A percentile compares a stretch with the other conserved stretches of the same genome.
These are phyloP conservation scores for Phenacoccus solenopsis DNA, from an alignment of 1,140 invertebrate species.

Conservation along the genomic window DNA sequence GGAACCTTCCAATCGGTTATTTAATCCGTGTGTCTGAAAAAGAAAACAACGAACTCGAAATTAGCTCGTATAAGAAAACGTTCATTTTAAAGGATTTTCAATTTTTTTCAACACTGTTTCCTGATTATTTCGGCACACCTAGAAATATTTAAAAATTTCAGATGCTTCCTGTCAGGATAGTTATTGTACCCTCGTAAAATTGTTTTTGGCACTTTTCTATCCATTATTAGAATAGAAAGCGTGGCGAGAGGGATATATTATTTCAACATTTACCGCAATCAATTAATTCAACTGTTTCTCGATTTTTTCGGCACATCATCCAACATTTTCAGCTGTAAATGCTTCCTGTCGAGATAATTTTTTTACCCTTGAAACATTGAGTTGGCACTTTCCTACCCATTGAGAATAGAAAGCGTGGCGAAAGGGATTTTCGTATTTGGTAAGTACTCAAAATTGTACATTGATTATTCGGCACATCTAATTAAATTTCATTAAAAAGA, in stretches of 20 bases:
- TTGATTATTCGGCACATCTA: background rate
- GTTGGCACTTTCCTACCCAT: conserved; percentile 3
- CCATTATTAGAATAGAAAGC: background rate
- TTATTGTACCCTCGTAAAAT: conserved; percentile 3
- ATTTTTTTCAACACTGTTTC: background rate
- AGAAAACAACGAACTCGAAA: background rate
- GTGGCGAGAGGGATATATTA: conserved; percentile 4
- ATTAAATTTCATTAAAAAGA: background rate
- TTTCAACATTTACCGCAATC: too few relatives aligned
- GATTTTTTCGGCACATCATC: background rate
- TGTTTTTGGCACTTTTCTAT: conserved; percentile 6
- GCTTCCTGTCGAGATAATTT: conserved; percentile 1
- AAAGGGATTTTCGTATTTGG: background rate
- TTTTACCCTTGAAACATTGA: background rate
- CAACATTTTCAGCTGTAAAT: background rate
- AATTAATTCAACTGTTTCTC: background rate
- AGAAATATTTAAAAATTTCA: background rate
- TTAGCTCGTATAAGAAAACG: background rate
- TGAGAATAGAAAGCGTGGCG: conserved; percentile 6
- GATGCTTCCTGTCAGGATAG: conserved; percentile 6
- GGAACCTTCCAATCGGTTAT: background rate
- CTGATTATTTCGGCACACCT: conserved; percentile 6
- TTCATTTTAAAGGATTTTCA: background rate
- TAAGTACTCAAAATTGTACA: background rate
- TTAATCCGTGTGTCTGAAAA: background rate